A percentile compares a stretch with the other conserved stretches of the same genome.
These are phyloP conservation scores for Bryconaethiops microstoma DNA, from an alignment of 2,797 vertebrate species.

Conservation along the genomic window DNA sequence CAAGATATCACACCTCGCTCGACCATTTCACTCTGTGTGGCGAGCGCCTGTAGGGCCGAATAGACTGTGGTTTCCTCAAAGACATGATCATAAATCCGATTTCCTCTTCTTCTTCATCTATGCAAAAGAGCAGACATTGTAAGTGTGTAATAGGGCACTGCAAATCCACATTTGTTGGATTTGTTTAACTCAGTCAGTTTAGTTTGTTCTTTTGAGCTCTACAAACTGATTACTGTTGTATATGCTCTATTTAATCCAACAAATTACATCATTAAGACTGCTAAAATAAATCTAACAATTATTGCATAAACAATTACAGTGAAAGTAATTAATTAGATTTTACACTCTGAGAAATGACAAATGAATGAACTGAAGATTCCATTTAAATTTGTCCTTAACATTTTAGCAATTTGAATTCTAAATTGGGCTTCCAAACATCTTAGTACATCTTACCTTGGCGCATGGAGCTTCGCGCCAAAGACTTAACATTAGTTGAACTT, in stretches of 20 bases:
- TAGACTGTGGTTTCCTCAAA: conserved; percentile 23
- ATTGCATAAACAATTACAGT: neutral
- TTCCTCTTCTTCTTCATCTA: conserved; percentile 34
- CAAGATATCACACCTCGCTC: conserved; percentile 49
- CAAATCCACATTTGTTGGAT: neutral
- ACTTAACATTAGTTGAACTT: conserved; percentile 32
- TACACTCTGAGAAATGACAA: neutral
- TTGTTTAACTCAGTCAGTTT: neutral
- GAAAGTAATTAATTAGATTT: neutral
- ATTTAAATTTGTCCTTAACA: too few species aligned
- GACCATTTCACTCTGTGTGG: conserved; percentile 47
- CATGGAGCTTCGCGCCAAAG: neutral
- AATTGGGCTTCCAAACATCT: neutral
- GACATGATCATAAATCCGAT: conserved; percentile 22
- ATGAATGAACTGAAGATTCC: neutral
- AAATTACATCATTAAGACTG: neutral
- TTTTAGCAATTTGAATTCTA: neutral
- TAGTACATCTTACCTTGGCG: neutral
- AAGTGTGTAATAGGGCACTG: neutral
- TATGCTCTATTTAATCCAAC: neutral
- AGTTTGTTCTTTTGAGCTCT: neutral
- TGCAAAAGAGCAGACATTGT: conserved; percentile 15
- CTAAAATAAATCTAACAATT: too few species aligned
- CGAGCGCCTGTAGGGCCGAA: neutral
- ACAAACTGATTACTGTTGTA: neutral